Base-by-base conservation (phyloP, 2,113 vertebrate species). In the Nycticebus coucang region DNA sequence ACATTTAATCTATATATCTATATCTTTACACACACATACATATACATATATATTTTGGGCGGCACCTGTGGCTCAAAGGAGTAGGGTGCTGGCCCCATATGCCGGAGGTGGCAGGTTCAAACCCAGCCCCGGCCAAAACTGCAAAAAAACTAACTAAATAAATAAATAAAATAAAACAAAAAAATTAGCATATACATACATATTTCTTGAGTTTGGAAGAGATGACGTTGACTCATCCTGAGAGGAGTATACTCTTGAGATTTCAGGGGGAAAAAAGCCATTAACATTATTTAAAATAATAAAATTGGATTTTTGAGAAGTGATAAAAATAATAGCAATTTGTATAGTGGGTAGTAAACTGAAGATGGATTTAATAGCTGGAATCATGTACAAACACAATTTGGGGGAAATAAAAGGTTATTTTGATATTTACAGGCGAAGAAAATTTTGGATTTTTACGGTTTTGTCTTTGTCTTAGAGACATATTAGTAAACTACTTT, bases 191-290 rank as follows among this genome's bases (percentile, higher is more conserved):
- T 28, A 28, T 64, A 64, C 24, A 13, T 35, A 30, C 21, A 3
- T 71, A 26, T 50, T 78, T 92, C 12, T 68, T 84, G 24, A 96
- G 69, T 68, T 35, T 60, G 66, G n/a, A 81, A 72, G 35, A 37
- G 22, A 35, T 30, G 11, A n/a, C 62, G 30, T 35, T 26, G 41
- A 22, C 18, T 94, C 71, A 92, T 79, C n/a, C 41, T 71, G 6
- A 84, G 19, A 91, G 3, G 68, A 81, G 26, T 45, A 62, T 8
- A 68, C 18, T 59, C 78, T 89, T 89, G 22, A 88, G 82, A 64
- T 92, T 92, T 81, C 77, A 90, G 69, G 18, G 18, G 57, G 75
- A 97, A 94, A 83, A 97, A 94, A 93, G 41, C 18, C 83, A 82
- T 19, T 41, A 77, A 66, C 19, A 53, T 72, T 81, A 86, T 30